These are phyloP conservation scores for Phalacrocorax aristotelis DNA, from an alignment of 2,113 vertebrate species.

Conservation along the genomic window DNA sequence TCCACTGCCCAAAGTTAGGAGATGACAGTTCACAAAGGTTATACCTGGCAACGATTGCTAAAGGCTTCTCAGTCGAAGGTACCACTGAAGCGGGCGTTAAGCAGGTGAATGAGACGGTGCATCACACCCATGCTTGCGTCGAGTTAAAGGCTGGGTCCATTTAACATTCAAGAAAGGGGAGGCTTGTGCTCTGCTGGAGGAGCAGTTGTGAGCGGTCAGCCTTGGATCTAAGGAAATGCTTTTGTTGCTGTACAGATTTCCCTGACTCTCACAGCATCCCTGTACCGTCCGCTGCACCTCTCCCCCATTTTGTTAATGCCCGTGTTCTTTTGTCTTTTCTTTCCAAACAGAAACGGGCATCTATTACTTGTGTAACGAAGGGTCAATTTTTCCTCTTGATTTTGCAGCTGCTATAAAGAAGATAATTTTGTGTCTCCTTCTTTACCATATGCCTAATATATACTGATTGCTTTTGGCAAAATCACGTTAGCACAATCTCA, in stretches of 20 bases:
- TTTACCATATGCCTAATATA: background rate
- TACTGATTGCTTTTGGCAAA: background rate
- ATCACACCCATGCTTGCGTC: background rate
- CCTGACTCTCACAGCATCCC: background rate
- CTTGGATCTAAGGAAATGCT: background rate
- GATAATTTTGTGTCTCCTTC: background rate
- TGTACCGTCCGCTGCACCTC: background rate
- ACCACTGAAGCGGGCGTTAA: background rate
- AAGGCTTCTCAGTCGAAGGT: background rate
- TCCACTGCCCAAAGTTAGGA: background rate
- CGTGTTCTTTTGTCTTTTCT: background rate
- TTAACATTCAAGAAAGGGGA: background rate
- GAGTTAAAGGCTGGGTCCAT: background rate
- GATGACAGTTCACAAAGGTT: background rate
- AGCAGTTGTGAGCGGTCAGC: background rate
- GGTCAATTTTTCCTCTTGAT: background rate
- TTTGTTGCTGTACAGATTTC: background rate
- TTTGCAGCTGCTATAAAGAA: background rate
- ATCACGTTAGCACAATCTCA: background rate
- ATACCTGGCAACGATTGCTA: background rate
- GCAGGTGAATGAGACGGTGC: background rate
- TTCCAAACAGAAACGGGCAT: background rate
- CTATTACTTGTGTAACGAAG: background rate
- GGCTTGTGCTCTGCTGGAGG: background rate
- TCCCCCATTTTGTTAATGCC: background rate